These are phyloP conservation scores for Ectemnius cavifrons DNA, from an alignment of 2,888 invertebrate species.

Conservation along the genomic window DNA sequence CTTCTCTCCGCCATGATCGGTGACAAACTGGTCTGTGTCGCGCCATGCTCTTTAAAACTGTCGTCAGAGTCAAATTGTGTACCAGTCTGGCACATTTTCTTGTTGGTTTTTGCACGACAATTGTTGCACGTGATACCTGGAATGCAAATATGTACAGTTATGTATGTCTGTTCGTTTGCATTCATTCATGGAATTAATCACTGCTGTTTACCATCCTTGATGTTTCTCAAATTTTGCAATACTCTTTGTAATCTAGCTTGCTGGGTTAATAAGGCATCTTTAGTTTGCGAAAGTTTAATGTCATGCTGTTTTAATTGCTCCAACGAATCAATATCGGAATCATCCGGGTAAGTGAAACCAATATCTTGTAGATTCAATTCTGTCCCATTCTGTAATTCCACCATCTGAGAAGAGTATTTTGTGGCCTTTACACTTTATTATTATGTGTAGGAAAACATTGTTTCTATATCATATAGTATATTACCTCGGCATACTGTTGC, in stretches of 20 bases:
- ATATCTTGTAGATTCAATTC: constrained; percentile 82
- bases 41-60: constrained; percentile 66
- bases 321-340: constrained; percentile 82
- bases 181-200: not conserved
- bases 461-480: constrained; percentile 3
- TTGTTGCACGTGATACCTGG: constrained; percentile 64
- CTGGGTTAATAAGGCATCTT: constrained; percentile 82
- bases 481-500: constrained; percentile 81
- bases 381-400: constrained; percentile 81
- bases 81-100: constrained; percentile 69
- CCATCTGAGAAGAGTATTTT: constrained; percentile 79
- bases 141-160: constrained; percentile 12
- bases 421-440: not conserved
- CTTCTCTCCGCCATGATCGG: constrained; percentile 1
- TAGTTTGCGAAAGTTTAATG: constrained; percentile 82
- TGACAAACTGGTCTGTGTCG: constrained; percentile 70
- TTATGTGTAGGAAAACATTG: constrained; percentile 13
- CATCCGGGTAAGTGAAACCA: constrained; percentile 82
- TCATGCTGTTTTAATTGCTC: constrained; percentile 84
- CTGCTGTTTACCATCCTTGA: constrained; percentile 71
- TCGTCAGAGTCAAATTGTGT: constrained; percentile 71
- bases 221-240: constrained; percentile 76
- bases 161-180: not conserved
- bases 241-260: constrained; percentile 81
- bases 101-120: constrained; percentile 66